These are phyloP conservation scores for Dromius quadrimaculatus DNA, from an alignment of 2,888 invertebrate species.

Conservation along the genomic window DNA sequence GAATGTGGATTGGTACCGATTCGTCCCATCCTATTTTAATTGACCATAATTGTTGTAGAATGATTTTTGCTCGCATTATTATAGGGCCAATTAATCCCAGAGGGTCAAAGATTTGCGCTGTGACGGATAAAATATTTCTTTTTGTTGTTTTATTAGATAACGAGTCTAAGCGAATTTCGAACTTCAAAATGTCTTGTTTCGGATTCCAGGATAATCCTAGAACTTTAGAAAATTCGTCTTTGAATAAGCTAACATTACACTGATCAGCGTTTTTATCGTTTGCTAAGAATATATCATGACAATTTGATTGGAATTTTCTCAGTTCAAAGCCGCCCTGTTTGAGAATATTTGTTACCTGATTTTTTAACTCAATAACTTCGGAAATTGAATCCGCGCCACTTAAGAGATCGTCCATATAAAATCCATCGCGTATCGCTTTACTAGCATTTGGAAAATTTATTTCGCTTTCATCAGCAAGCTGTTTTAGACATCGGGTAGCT, in stretches of 20 bases:
- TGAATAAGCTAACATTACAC: too few relatives aligned
- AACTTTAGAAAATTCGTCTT: too few relatives aligned
- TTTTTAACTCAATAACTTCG: too few relatives aligned
- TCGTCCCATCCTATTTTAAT: conserved; percentile 1
- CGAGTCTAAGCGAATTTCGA: not conserved
- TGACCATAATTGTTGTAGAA: conserved; percentile 6
- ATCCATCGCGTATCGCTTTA: not conserved
- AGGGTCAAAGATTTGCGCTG: too few relatives aligned
- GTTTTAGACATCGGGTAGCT: conserved; percentile 9
- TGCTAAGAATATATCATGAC: not conserved
- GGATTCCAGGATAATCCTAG: too few relatives aligned
- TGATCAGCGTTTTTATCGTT: too few relatives aligned
- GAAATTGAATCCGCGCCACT: conserved; percentile 1
- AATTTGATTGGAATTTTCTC: not conserved
- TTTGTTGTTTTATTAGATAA: conserved; percentile 1
- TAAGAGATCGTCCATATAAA: conserved; percentile 3
- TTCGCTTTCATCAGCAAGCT: conserved; percentile 7
- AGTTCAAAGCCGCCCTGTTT: too few relatives aligned
- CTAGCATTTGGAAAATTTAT: not conserved
- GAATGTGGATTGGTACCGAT: too few relatives aligned
- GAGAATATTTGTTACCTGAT: too few relatives aligned
- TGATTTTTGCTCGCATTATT: not conserved
- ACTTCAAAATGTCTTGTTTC: too few relatives aligned
- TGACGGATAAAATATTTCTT: not conserved
- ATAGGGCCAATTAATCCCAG: conserved; percentile 6